These are phyloP conservation scores for Microplitis mediator DNA, from an alignment of 1,140 invertebrate species.

Conservation along the genomic window DNA sequence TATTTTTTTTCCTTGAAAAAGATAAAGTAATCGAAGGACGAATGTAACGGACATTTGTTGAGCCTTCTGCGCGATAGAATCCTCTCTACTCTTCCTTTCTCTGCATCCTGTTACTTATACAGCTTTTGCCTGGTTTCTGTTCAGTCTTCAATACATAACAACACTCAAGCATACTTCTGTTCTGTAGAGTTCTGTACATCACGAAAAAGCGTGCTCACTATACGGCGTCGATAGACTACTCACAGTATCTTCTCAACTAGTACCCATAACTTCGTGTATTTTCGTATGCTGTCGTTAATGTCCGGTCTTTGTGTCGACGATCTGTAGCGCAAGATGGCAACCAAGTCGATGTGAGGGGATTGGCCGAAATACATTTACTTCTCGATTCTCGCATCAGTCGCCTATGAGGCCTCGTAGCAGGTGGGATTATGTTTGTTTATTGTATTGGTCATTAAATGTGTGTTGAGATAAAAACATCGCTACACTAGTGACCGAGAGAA, in stretches of 20 bases:
- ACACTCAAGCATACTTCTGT: background rate
- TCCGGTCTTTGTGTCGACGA: constrained; percentile 31
- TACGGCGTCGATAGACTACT: constrained; percentile 19
- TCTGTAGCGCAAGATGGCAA: constrained; percentile 24
- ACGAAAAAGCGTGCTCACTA: constrained; percentile 9
- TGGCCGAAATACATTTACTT: constrained; percentile 15
- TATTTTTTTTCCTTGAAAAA: background rate
- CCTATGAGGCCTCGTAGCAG: constrained; percentile 35
- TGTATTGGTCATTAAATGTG: constrained; percentile 23
- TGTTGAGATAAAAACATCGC: constrained; percentile 17
- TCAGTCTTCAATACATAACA: background rate
- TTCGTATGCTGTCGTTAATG: constrained; percentile 26
- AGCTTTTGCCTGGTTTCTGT: background rate
- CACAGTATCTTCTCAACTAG: background rate
- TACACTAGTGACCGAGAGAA: constrained; percentile 10
- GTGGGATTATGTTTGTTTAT: constrained; percentile 30
- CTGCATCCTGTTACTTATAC: background rate
- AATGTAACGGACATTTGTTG: background rate
- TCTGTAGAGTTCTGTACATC: background rate
- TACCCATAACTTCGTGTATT: background rate
- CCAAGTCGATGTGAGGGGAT: constrained; percentile 25
- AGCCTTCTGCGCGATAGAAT: constrained; percentile 8
- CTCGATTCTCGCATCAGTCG: constrained; percentile 22
- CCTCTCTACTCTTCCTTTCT: background rate
- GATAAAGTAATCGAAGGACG: background rate